These are phyloP conservation scores for Acanthiza pusilla DNA, from an alignment of 2,797 vertebrate species.

Conservation along the genomic window DNA sequence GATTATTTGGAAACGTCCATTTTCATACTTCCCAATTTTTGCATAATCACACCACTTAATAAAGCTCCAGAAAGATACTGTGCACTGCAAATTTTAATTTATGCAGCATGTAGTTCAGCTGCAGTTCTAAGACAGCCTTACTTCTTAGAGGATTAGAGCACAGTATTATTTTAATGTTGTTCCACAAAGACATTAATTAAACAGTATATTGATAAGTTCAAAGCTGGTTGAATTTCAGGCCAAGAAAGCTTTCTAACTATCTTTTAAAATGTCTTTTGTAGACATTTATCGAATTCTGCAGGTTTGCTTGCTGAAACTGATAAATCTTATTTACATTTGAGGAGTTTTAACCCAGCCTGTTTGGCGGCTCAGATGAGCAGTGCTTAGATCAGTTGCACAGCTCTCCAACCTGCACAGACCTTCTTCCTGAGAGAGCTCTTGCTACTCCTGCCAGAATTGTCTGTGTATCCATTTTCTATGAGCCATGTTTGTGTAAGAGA, in stretches of 20 bases:
- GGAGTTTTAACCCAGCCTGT: neutral
- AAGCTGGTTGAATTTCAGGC: neutral
- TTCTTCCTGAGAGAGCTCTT: neutral
- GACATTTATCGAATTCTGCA: slow-evolving; percentile 24
- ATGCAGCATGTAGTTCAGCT: slow-evolving; percentile 46
- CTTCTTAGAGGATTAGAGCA: slow-evolving; percentile 58
- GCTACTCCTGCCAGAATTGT: neutral
- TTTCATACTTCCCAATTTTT: slow-evolving; percentile 37
- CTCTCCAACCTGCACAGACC: slow-evolving; percentile 14
- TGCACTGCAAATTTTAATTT: slow-evolving; percentile 53
- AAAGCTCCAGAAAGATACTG: slow-evolving; percentile 25
- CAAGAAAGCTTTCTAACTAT: slow-evolving; percentile 3
- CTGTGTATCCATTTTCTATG: neutral
- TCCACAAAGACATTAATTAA: slow-evolving; percentile 40
- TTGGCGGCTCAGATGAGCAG: neutral
- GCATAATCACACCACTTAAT: slow-evolving; percentile 62
- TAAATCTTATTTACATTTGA: neutral
- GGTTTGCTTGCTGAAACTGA: neutral
- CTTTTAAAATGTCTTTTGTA: slow-evolving; percentile 23
- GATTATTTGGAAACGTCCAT: neutral
- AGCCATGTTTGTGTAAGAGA: neutral
- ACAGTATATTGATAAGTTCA: neutral
- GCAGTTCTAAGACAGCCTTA: neutral
- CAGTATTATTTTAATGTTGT: neutral
- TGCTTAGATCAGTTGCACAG: neutral